phyloP scores from a whole-genome alignment of 2,113 vertebrate genomes.

The Dicentrarchus labrax region DNA sequence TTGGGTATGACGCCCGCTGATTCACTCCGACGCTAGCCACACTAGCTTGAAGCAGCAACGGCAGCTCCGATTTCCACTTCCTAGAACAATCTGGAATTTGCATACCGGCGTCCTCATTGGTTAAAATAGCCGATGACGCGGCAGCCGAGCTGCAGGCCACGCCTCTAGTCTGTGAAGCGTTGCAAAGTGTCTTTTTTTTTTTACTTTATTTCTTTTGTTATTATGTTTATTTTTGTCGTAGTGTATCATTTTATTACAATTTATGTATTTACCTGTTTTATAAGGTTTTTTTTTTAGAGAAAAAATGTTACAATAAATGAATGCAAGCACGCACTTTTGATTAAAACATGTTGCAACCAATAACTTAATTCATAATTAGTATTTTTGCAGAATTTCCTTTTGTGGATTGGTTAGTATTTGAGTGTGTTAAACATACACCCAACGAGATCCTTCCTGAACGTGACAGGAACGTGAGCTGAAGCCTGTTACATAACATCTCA shows the following conservation, averaged over 20 bases:
- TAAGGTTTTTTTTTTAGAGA: too few relatives aligned
- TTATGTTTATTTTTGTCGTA: background rate
- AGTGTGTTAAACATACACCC: too few relatives aligned
- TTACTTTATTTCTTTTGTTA: background rate
- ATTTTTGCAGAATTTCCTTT: background rate
- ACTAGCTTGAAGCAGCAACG: constrained; percentile 22
- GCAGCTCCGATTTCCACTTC: constrained; percentile 60
- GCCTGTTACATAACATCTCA: constrained; percentile 51
- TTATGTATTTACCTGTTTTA: background rate
- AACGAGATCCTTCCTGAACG: constrained; percentile 12
- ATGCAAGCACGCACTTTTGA: background rate
- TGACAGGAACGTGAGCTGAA: constrained; percentile 49
- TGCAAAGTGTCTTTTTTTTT: too few relatives aligned
- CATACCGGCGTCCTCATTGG: constrained; percentile 63
- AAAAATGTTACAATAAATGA: background rate
- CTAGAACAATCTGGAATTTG: constrained; percentile 45
- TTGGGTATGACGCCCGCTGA: constrained; percentile 14
- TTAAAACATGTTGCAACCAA: background rate
- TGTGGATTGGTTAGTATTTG: background rate
- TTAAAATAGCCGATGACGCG: background rate
- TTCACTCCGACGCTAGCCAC: background rate
- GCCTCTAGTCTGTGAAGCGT: background rate
- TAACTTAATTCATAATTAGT: background rate
- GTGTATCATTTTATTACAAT: background rate
- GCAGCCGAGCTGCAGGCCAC: rapidly evolving